Conservation (phyloP, 1,140 invertebrate species). For the Pseudomyrmex gracilis region DNA sequence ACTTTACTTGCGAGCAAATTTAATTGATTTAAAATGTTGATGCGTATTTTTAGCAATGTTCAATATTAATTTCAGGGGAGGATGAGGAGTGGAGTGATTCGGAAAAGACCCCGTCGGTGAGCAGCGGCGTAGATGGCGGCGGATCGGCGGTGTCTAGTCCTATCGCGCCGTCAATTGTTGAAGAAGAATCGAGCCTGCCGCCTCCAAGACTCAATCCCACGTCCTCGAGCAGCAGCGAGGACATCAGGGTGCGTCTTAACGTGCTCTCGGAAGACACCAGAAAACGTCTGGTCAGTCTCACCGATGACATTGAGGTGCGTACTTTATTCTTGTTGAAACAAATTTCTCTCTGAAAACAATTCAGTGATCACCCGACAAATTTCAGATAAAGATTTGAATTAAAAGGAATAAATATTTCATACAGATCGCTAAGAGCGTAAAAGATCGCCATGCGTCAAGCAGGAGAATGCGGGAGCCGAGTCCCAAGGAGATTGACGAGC, state of each 20-base stretch:
- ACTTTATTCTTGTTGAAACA: not conserved
- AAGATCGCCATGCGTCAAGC: conserved; percentile 73
- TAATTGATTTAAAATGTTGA: not conserved
- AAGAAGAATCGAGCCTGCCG: conserved; percentile 80
- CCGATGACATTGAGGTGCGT: conserved; percentile 82
- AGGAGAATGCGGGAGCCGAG: conserved; percentile 78
- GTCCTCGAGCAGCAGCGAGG: conserved; percentile 72
- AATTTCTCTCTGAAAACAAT: not conserved
- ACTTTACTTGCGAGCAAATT: no score
- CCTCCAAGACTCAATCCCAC: conserved; percentile 77
- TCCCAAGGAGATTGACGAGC: conserved; percentile 80
- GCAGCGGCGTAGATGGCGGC: conserved; percentile 83
- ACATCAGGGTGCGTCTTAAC: conserved; percentile 80
- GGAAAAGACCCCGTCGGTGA: conserved; percentile 84
- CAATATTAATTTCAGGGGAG: conserved; percentile 80
- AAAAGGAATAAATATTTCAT: not conserved
- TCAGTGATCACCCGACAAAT: not conserved
- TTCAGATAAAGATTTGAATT: not conserved
- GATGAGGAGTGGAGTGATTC: conserved; percentile 86
- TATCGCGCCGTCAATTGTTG: conserved; percentile 72
- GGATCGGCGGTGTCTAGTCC: conserved; percentile 84
- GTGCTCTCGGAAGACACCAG: conserved; percentile 82
- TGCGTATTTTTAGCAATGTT: not conserved
- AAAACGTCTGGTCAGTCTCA: conserved; percentile 78
- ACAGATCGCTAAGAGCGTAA: conserved; percentile 74